Evolutionary conservation across 2,888 invertebrate species (phyloP).

Genomic region (Watsonalla binaria): DNA sequence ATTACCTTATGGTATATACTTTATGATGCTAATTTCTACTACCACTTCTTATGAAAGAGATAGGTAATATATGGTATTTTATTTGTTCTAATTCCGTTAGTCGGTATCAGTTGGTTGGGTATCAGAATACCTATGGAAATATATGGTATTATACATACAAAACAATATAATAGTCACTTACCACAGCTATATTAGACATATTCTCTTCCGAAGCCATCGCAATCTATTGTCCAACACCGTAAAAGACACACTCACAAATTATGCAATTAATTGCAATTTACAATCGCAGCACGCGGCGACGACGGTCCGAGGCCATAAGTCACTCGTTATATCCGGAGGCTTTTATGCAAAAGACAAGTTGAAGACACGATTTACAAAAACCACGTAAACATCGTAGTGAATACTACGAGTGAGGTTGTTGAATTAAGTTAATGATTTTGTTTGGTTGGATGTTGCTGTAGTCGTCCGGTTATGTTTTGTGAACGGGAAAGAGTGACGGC

Average conservation of each 20-base stretch:
- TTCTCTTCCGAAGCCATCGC: constrained; percentile 57
- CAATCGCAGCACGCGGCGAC: constrained; percentile 17
- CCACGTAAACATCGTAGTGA: not conserved
- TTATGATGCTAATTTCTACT: too few relatives aligned
- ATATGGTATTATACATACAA: not conserved
- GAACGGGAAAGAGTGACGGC: constrained; percentile 69
- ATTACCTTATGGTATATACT: too few relatives aligned
- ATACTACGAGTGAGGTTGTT: constrained; percentile 5
- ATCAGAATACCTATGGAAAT: too few relatives aligned
- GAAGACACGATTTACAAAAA: constrained; percentile 7
- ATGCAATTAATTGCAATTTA: constrained; percentile 11
- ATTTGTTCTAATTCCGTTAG: too few relatives aligned
- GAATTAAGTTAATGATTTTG: constrained; percentile 20
- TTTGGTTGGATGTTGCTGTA: constrained; percentile 36
- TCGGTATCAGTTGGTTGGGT: not conserved
- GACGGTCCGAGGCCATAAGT: constrained; percentile 17
- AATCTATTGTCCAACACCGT: constrained; percentile 7
- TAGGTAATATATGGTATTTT: too few relatives aligned
- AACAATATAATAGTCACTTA: constrained; percentile 26
- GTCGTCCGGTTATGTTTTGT: constrained; percentile 78
- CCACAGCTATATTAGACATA: constrained; percentile 53
- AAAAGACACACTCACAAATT: constrained; percentile 10
- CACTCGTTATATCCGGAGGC: constrained; percentile 18
- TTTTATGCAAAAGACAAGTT: constrained; percentile 15
- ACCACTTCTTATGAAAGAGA: too few relatives aligned